Percentiles rank a stretch among this genome's conserved stretches.
Evolutionary conservation across 2,113 vertebrate genomes (phyloP).

Genomic region (Aix galericulata): DNA sequence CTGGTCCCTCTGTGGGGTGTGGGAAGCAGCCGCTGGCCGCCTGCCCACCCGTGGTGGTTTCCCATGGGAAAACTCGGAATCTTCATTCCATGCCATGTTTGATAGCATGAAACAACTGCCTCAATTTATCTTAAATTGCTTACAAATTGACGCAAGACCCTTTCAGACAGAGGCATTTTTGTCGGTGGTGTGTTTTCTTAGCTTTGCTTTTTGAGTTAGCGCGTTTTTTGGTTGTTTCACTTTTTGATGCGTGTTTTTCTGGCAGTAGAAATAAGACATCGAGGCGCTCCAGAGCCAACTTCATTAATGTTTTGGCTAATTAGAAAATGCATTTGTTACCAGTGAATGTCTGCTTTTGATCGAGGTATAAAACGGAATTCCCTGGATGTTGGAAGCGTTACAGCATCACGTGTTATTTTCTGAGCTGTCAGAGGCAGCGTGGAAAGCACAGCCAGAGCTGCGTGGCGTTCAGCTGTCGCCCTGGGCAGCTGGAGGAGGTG

Average conservation of each 20-base stretch:
- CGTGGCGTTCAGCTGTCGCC: too few species aligned
- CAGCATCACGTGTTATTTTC: fast-evolving
- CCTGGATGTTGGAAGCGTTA: neutral
- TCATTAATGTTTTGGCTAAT: neutral
- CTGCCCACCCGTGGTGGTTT: too few species aligned
- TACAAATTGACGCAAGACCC: fast-evolving
- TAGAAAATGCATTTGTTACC: neutral
- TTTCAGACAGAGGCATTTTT: neutral
- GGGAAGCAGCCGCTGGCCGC: too few species aligned
- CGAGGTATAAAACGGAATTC: too few species aligned
- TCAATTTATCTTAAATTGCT: neutral
- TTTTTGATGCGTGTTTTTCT: fast-evolving
- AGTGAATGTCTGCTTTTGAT: neutral
- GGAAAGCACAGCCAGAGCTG: neutral
- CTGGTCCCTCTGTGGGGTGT: too few species aligned
- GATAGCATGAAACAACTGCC: neutral
- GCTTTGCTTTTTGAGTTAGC: neutral
- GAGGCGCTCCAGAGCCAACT: neutral
- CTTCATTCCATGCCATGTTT: neutral
- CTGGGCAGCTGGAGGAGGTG: neutral
- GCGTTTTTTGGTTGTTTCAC: neutral
- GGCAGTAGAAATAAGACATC: neutral
- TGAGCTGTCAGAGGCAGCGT: neutral
- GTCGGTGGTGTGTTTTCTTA: neutral
- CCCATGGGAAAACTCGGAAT: neutral